Evolutionary conservation across 2,888 invertebrate species (phyloP).

Genomic region (Encarsia formosa): DNA sequence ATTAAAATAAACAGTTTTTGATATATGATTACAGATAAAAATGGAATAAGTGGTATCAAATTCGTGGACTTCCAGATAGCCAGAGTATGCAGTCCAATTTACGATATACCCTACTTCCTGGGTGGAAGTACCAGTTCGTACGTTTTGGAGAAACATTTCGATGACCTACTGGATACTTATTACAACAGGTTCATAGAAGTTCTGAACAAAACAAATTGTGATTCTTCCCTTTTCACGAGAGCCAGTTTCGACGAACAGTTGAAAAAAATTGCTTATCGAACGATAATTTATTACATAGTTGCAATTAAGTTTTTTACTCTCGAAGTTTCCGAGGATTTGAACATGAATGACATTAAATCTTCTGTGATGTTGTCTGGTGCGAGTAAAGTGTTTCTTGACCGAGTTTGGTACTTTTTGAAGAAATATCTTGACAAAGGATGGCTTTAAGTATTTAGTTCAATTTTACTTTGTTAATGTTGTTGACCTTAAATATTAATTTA

Average conservation of each 20-base stretch:
- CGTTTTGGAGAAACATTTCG: slow-evolving; percentile 50
- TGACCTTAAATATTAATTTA: too few relatives aligned
- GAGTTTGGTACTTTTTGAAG: neutral
- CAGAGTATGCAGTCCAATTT: slow-evolving; percentile 52
- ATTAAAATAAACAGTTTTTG: too few relatives aligned
- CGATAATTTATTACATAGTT: slow-evolving; percentile 32
- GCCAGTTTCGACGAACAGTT: slow-evolving; percentile 34
- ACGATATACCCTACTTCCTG: slow-evolving; percentile 57
- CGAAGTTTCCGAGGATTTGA: neutral
- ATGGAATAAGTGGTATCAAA: slow-evolving; percentile 50
- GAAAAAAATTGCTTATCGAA: slow-evolving; percentile 28
- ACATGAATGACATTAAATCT: neutral
- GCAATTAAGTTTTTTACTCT: neutral
- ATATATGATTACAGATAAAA: slow-evolving; percentile 27
- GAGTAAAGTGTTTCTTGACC: neutral
- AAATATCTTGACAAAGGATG: neutral
- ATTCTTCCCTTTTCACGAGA: slow-evolving; percentile 36
- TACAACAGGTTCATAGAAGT: slow-evolving; percentile 52
- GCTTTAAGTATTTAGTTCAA: too few relatives aligned
- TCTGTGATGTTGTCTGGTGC: neutral
- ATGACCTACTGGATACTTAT: slow-evolving; percentile 55
- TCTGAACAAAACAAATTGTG: slow-evolving; percentile 48
- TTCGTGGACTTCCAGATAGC: slow-evolving; percentile 60
- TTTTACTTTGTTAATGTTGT: too few relatives aligned
- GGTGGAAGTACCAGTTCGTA: slow-evolving; percentile 54